Percentiles rank a stretch among this genome's conserved stretches.
These are phyloP conservation scores for Coreoperca whiteheadi DNA, from an alignment of 2,113 vertebrate genomes.

Conservation along the genomic window DNA sequence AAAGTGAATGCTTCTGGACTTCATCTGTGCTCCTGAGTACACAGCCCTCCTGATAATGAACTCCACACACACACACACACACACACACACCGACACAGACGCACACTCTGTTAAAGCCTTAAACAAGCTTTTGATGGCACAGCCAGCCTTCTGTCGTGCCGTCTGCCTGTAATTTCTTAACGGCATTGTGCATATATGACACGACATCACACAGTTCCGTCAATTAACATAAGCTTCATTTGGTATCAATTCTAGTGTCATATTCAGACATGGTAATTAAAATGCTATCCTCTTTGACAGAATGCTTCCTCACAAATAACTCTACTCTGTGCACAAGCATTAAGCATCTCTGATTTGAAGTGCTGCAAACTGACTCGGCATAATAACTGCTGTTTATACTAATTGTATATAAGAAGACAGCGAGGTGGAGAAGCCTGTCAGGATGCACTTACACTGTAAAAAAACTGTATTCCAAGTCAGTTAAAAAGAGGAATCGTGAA, in stretches of 20 bases:
- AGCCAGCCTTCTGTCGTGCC: constrained; percentile 30
- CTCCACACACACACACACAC: constrained; percentile 41
- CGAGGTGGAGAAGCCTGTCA: constrained; percentile 18
- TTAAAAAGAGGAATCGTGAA: not conserved
- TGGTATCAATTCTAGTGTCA: constrained; percentile 16
- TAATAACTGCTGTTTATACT: constrained; percentile 39
- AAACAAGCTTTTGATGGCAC: constrained; percentile 44
- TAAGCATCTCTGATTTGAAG: constrained; percentile 41
- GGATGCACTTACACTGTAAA: not conserved
- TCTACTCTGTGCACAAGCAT: constrained; percentile 2
- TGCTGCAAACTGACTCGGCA: constrained; percentile 35
- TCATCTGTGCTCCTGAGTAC: constrained; percentile 73
- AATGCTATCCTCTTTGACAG: constrained; percentile 36
- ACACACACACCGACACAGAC: too few species aligned
- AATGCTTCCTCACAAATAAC: constrained; percentile 19
- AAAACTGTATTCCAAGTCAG: not conserved
- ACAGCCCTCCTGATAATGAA: constrained; percentile 66
- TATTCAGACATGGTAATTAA: constrained; percentile 7
- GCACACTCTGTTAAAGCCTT: constrained; percentile 30
- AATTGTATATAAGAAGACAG: constrained; percentile 31
- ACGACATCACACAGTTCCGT: not conserved
- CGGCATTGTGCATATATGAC: constrained; percentile 14
- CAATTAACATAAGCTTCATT: constrained; percentile 30
- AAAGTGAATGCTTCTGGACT: constrained; percentile 75
- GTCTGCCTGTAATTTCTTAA: constrained; percentile 43